Evolutionary conservation across 2,888 invertebrate species (phyloP).

Genomic region (Apoderus coryli): DNA sequence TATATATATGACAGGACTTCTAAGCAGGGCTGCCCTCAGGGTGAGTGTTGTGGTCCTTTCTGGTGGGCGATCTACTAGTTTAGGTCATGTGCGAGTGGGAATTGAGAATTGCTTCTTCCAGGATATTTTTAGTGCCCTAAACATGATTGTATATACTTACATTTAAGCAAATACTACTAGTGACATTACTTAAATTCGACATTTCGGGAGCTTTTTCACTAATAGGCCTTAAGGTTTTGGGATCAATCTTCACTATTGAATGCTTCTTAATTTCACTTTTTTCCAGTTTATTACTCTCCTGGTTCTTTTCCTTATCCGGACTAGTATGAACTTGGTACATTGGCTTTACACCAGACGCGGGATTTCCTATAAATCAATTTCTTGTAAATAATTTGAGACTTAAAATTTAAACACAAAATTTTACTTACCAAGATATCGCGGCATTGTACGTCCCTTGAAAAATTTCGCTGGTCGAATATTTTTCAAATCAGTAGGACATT

Average conservation of each 20-base stretch:
- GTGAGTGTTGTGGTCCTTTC: too few relatives aligned
- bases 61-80: too few relatives aligned
- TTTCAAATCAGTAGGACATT: slow-evolving; percentile 21
- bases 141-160: too few relatives aligned
- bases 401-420: background rate
- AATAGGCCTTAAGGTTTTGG: slow-evolving; percentile 42
- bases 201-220: slow-evolving; percentile 30
- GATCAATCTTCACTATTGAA: slow-evolving; percentile 39
- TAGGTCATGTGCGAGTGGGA: too few relatives aligned
- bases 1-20: too few relatives aligned
- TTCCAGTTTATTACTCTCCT: slow-evolving; percentile 16
- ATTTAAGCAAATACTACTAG: too few relatives aligned
- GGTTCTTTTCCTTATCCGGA: slow-evolving; percentile 29
- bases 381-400: slow-evolving; percentile 5
- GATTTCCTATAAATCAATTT: slow-evolving; percentile 33
- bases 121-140: too few relatives aligned
- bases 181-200: slow-evolving; percentile 24
- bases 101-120: too few relatives aligned
- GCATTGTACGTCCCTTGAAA: slow-evolving; percentile 41
- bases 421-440: slow-evolving; percentile 30
- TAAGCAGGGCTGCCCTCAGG: too few relatives aligned
- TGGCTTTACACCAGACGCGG: slow-evolving; percentile 44
- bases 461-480: slow-evolving; percentile 37
- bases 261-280: slow-evolving; percentile 31
- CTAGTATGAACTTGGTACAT: slow-evolving; percentile 37